Base-by-base conservation (phyloP, 1,140 invertebrate species). In the Meloidogyne floridensis region DNA sequence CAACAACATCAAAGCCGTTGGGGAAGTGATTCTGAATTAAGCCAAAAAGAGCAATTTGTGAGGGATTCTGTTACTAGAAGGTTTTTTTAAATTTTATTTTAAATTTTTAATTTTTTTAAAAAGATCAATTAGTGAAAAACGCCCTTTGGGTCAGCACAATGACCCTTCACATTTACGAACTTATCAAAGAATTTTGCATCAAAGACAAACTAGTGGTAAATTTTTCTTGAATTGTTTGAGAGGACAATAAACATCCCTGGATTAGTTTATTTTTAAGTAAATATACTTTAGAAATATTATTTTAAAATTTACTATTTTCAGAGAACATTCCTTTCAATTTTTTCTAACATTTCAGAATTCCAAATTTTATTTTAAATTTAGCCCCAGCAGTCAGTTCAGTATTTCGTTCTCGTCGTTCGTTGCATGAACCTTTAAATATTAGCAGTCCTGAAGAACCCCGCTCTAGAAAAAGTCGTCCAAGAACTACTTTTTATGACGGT, bases 191-290 rank as follows among this genome's bases (percentile, higher is more conserved):
- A 84, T 84, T 47, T 70, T 56, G 13, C 84, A 84, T 75, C 84
- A 84, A 18, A 83, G 84, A 20, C 84, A 84, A 70, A 83, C 71
- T 51, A 86, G 84, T 70, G 84, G 84, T 84, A 73, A 86, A 80
- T 43, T 9, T 47, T 47, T 56, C 13, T 59, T 59, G 11, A 59
- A 15, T 59, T 59, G 5, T 59, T 59, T 2, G 15, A 59, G 2
- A 9, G 8, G 13, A 56, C 10, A 3, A 56, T 32, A 32, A 32
- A 32, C 32, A 32, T 32, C 32, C 32, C 32, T 32, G 32, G 32
- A 32, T 32, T 32, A 32, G 32, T 32, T 32, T 32, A 32, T 2
- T 32, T 32, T 32, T 32, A 2, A 32, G 1, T 32, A 32, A 32
- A 32, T 32, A 32, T 32, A 32, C 32, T 32, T 32, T 32, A 32